Base-by-base conservation (phyloP, 2,888 invertebrate genomes). In the Mesochorus sp. region DNA sequence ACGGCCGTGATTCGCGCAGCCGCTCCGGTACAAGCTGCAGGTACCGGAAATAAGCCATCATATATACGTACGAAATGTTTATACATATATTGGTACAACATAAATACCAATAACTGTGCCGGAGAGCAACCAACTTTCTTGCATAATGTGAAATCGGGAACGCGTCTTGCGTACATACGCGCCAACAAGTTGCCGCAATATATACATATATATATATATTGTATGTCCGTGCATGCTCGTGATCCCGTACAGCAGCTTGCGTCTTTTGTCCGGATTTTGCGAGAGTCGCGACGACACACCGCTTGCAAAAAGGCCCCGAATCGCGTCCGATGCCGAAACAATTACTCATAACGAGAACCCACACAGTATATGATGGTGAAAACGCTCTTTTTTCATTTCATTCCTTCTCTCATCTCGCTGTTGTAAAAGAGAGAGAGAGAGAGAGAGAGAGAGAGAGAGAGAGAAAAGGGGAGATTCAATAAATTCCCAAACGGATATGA, bases 81-180 rank as follows among this genome's bases (percentile, higher is more conserved):
- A 61, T 34, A 39, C 39, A 28, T 61, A 51, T 53, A 21, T 28
- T 14, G 3, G 28, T 51, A 24, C 34, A 55, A 37, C 47, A 57
- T 37, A 74, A 74, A 47, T 39, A 66, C 57, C 39, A 14, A 49
- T 73, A 73, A 66, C 31, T 34, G 59, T 42, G 70, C 47, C 70
- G 39, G 17, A 19, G 71, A 59, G 42, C 42, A 57, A 49, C 47
- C 68, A 28, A 73, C 82, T 86, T 86, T 85, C 84, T 85, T 86
- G 84, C 85, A 77, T 81, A 85, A 85, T 83, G 86, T 82, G 84
- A 86, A 85, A 86, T 86, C 86, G 86, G 77, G 84, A 76, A 82
- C 82, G 80, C 51, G 51, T 37, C 77, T 82, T 74, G 21, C 55
- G 66, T 83, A 51, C 42, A 53, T 57, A 70, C 42, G 44, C 42